These are phyloP conservation scores for Tenualosa thibaudeaui DNA, from an alignment of 2,797 vertebrate genomes.

Conservation along the genomic window DNA sequence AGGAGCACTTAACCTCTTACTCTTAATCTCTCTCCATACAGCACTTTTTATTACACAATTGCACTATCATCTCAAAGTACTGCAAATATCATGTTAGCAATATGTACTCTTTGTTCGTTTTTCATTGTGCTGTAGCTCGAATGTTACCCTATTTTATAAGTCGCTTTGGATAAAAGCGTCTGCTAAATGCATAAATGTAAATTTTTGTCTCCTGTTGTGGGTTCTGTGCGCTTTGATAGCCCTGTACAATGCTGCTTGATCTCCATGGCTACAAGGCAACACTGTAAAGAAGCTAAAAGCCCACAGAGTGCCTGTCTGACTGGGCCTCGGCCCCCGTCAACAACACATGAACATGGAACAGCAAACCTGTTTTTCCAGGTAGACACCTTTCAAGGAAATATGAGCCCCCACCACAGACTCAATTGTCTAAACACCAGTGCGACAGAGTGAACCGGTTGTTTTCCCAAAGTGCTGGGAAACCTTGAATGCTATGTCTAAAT, in stretches of 20 bases:
- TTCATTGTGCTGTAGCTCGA: no score
- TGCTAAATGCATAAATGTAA: no score
- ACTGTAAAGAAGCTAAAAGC: slow-evolving; percentile 96
- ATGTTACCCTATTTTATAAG: no score
- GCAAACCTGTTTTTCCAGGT: slow-evolving; percentile 17
- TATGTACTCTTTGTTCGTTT: no score
- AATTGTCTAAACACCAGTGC: background rate
- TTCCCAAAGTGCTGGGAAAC: background rate
- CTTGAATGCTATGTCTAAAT: background rate
- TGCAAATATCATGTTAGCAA: no score
- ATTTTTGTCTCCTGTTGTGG: slow-evolving; percentile 40
- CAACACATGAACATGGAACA: background rate
- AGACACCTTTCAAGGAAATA: background rate
- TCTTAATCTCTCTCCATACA: no score
- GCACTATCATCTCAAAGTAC: no score
- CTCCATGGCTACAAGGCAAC: slow-evolving; percentile 93
- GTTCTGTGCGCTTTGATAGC: slow-evolving; percentile 88
- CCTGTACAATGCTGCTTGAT: slow-evolving; percentile 98
- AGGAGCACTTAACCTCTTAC: no score
- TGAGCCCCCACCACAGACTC: background rate
- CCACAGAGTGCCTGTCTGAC: slow-evolving; percentile 66
- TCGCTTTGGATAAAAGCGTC: no score
- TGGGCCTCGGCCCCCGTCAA: background rate
- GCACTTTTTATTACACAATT: no score
- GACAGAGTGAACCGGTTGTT: background rate